These are phyloP conservation scores for Coregonus clupeaformis DNA, from an alignment of 2,113 vertebrate species.

Conservation along the genomic window DNA sequence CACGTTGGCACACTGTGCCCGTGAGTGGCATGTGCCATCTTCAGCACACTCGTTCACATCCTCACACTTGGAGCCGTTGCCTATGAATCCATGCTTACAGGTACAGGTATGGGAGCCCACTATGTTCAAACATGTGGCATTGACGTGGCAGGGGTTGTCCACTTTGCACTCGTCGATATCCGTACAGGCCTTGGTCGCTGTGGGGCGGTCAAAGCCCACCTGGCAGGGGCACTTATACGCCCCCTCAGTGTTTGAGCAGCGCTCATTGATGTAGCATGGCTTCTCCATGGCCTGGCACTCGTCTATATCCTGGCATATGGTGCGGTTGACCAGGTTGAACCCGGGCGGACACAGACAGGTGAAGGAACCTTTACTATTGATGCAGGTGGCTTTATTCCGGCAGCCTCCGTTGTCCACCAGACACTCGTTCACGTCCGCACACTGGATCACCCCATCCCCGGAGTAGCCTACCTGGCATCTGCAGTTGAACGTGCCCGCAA, in stretches of 20 bases:
- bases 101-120: constrained; percentile 72
- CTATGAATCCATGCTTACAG: constrained; percentile 73
- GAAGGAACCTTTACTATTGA: constrained; percentile 76
- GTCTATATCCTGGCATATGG: constrained; percentile 74
- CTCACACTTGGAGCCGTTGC: constrained; percentile 67
- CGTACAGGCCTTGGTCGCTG: constrained; percentile 58
- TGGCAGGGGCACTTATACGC: constrained; percentile 72
- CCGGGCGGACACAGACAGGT: constrained; percentile 68
- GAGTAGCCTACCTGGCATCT: constrained; percentile 69
- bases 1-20: constrained; percentile 69
- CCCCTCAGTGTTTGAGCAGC: constrained; percentile 73
- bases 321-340: constrained; percentile 68
- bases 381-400: constrained; percentile 65
- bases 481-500: constrained; percentile 74
- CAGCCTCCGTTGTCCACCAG: constrained; percentile 73
- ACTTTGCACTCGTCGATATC: constrained; percentile 74
- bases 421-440: constrained; percentile 78
- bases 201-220: constrained; percentile 65
- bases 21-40: constrained; percentile 53
- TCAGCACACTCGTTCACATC: constrained; percentile 75
- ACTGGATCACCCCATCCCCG: constrained; percentile 70
- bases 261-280: constrained; percentile 69
- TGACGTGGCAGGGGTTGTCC: constrained; percentile 65
- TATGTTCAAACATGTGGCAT: constrained; percentile 75
- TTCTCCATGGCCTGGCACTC: constrained; percentile 63